A percentile compares a stretch with the other conserved stretches of the same genome.
These are phyloP conservation scores for Brachypalpus laphriformis DNA, from an alignment of 2,888 invertebrate genomes.

Conservation along the genomic window DNA sequence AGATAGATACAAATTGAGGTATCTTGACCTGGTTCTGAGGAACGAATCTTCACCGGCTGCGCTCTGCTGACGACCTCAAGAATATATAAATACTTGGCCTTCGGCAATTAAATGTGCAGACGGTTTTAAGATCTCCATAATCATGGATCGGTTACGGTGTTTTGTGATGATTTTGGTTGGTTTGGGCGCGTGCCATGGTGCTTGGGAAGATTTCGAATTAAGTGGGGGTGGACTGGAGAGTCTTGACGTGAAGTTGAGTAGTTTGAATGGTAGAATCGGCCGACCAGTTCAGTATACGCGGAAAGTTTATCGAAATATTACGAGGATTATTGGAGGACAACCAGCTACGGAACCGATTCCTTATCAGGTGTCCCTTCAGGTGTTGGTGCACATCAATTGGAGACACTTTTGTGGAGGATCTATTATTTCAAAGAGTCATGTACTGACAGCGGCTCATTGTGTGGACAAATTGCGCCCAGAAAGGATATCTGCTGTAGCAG, in stretches of 20 bases:
- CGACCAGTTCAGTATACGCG: background rate
- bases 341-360: constrained; percentile 78
- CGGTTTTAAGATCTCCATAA: constrained; percentile 16
- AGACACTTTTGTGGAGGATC: constrained; percentile 81
- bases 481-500: constrained; percentile 77
- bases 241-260: background rate
- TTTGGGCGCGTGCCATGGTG: constrained; percentile 20
- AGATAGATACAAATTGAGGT: background rate
- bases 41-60: background rate
- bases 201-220: background rate
- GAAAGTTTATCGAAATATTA: constrained; percentile 38
- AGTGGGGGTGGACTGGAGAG: background rate
- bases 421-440: constrained; percentile 78
- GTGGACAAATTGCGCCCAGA: constrained; percentile 76
- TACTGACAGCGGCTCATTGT: constrained; percentile 82
- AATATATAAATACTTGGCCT: constrained; percentile 51
- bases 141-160: constrained; percentile 39
- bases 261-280: background rate
- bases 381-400: constrained; percentile 75
- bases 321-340: constrained; percentile 79
- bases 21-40: constrained; percentile 52
- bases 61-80: constrained; percentile 9
- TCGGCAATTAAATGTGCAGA: constrained; percentile 24
- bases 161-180: constrained; percentile 4
- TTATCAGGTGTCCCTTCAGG: constrained; percentile 81